Conservation (phyloP, 2,113 vertebrate genomes). For the Passer montanus region DNA sequence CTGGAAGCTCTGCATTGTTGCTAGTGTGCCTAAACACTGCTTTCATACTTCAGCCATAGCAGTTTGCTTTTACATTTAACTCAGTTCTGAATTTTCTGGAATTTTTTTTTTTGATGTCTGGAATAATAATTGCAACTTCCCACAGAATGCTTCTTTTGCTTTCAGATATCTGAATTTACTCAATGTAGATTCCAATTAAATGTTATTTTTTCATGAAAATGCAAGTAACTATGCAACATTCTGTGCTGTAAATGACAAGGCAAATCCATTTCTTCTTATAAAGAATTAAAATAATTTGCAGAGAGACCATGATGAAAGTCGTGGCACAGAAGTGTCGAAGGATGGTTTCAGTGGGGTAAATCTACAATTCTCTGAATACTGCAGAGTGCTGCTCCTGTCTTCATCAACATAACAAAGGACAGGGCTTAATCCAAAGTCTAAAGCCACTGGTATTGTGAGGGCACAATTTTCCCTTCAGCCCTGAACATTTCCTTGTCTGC, state of each 20-base stretch:
- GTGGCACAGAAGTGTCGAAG: neutral
- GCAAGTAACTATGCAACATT: neutral
- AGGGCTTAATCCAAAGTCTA: neutral
- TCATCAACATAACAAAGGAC: neutral
- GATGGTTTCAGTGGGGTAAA: neutral
- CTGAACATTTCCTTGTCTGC: neutral
- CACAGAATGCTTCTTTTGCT: neutral
- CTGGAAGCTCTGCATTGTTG: neutral
- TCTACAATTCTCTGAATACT: neutral
- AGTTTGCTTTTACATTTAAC: neutral
- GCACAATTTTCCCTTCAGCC: neutral
- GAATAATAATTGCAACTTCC: neutral
- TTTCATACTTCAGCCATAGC: neutral
- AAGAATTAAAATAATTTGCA: slow-evolving; percentile 1
- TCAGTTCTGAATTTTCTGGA: neutral
- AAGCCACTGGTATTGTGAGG: neutral
- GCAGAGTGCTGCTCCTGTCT: neutral
- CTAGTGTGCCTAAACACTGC: neutral
- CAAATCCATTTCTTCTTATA: neutral
- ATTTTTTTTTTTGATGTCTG: neutral
- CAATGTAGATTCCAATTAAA: neutral
- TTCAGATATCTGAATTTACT: neutral
- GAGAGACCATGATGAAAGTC: neutral
- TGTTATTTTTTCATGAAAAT: neutral
- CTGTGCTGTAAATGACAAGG: neutral